Evolutionary conservation across 2,113 vertebrate species (phyloP).

Genomic region (Chaetops frenatus): DNA sequence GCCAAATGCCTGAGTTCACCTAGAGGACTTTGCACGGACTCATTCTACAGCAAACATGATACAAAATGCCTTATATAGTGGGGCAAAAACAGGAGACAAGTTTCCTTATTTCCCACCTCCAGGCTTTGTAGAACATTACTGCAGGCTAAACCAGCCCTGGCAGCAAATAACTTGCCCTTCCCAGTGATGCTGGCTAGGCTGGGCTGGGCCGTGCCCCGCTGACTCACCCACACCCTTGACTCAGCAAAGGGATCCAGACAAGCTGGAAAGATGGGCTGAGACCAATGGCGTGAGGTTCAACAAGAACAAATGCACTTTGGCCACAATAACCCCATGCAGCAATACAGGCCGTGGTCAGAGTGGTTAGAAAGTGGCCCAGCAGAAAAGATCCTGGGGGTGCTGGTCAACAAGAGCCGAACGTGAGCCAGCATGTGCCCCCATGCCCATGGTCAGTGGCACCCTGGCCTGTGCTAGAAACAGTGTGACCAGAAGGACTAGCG

Average conservation of each 20-base stretch:
- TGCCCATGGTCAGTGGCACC: not conserved
- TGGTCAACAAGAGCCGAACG: not conserved
- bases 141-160: not conserved
- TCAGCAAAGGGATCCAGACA: not conserved
- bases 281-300: not conserved
- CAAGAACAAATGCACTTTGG: not conserved
- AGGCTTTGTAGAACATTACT: not conserved
- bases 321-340: not conserved
- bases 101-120: not conserved
- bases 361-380: not conserved
- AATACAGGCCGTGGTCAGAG: not conserved
- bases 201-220: fast-evolving
- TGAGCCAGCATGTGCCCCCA: not conserved
- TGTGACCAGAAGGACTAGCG: not conserved
- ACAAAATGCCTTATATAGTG: not conserved
- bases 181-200: not conserved
- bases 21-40: not conserved
- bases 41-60: not conserved
- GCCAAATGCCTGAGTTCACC: not conserved
- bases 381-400: not conserved
- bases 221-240: not conserved
- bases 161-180: not conserved
- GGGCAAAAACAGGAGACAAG: not conserved
- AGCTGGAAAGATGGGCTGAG: not conserved
- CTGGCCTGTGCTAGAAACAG: not conserved